These are phyloP conservation scores for Leptopilina myrica DNA, from an alignment of 2,888 invertebrate species.

Conservation along the genomic window DNA sequence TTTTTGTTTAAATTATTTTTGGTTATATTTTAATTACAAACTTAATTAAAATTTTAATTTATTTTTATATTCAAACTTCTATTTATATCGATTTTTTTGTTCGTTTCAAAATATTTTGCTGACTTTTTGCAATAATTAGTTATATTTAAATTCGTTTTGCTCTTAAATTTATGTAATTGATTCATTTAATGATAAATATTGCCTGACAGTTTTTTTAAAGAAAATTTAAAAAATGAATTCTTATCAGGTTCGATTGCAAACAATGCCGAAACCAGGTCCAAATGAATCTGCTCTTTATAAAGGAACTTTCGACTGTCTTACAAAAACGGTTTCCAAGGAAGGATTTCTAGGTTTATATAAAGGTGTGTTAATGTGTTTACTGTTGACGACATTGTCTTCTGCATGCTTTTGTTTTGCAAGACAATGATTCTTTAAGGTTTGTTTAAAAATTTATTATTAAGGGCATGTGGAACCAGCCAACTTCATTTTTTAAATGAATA, in stretches of 20 bases:
- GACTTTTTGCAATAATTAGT: too few relatives aligned
- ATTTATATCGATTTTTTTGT: not conserved
- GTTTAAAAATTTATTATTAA: too few relatives aligned
- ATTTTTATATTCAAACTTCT: not conserved
- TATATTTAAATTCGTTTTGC: constrained; percentile 49
- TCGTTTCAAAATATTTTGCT: too few relatives aligned
- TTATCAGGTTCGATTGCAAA: constrained; percentile 93
- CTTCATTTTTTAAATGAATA: too few relatives aligned
- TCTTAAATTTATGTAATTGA: not conserved
- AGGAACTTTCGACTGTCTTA: constrained; percentile 95
- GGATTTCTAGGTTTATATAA: constrained; percentile 91
- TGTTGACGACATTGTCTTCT: constrained; percentile 35
- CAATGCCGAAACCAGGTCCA: constrained; percentile 90
- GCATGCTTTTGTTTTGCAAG: not conserved
- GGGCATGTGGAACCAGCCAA: too few relatives aligned
- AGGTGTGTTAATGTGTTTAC: constrained; percentile 81
- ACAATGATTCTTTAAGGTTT: too few relatives aligned
- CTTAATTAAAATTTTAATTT: too few relatives aligned
- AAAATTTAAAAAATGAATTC: not conserved
- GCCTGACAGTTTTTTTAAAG: not conserved
- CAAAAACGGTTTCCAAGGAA: constrained; percentile 92
- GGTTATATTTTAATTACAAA: constrained; percentile 56
- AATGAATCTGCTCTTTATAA: constrained; percentile 88
- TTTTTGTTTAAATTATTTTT: too few relatives aligned
- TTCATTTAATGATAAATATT: not conserved